Evolutionary conservation across 2,888 invertebrate species (phyloP).

Genomic region (Polia nebulosa): DNA sequence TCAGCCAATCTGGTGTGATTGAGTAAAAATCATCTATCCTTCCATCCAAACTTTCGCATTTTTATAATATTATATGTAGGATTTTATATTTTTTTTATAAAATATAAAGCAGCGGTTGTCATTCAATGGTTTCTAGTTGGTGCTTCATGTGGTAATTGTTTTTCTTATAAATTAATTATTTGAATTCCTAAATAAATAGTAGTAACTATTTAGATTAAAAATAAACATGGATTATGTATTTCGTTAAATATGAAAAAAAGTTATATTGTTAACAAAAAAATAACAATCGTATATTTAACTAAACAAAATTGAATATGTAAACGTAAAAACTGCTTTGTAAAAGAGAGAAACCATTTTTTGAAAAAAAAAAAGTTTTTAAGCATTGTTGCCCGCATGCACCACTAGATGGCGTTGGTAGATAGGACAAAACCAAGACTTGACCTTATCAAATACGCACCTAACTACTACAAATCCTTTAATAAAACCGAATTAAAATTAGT

Average conservation of each 20-base stretch:
- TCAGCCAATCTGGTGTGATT: no score
- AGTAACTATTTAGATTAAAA: neutral
- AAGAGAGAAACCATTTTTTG: neutral
- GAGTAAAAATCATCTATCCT: no score
- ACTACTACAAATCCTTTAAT: neutral
- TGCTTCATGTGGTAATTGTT: neutral
- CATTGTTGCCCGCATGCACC: neutral
- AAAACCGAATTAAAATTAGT: neutral
- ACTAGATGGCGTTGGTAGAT: slow-evolving; percentile 50
- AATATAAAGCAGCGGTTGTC: neutral
- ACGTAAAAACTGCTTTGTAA: neutral
- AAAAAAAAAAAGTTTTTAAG: neutral
- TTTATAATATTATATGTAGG: no score
- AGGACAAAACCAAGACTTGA: neutral
- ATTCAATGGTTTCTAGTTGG: neutral
- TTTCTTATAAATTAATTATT: neutral
- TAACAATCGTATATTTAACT: neutral
- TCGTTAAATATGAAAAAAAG: neutral
- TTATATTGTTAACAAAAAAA: neutral
- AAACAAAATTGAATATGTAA: neutral
- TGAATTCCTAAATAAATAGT: neutral
- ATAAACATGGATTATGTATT: neutral
- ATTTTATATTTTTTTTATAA: neutral
- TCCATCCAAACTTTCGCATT: no score
- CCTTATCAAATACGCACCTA: neutral